Percentiles rank a stretch among this genome's conserved stretches.
These are phyloP conservation scores for Galerucella calmariensis DNA, from an alignment of 2,888 invertebrate genomes.

Conservation along the genomic window DNA sequence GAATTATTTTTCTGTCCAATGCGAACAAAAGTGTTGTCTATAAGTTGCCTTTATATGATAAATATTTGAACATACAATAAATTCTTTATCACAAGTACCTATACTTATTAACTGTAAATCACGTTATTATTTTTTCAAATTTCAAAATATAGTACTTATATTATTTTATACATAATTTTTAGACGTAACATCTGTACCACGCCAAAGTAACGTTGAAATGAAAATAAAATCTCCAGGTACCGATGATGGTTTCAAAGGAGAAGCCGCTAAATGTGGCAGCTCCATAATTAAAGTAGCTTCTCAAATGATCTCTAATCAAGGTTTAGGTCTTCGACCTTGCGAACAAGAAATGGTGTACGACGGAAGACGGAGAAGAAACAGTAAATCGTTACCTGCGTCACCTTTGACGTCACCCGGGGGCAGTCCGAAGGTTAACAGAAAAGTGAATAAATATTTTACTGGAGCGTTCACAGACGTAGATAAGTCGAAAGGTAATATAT, in stretches of 20 bases:
- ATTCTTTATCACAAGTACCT: no score
- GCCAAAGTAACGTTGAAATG: constrained; percentile 46
- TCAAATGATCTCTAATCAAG: constrained; percentile 68
- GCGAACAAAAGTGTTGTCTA: no score
- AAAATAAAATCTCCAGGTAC: constrained; percentile 71
- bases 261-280: constrained; percentile 76
- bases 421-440: constrained; percentile 70
- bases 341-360: constrained; percentile 55
- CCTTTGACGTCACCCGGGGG: constrained; percentile 73
- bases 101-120: no score
- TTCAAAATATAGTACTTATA: constrained; percentile 3
- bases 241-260: constrained; percentile 78
- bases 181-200: constrained; percentile 41
- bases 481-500: constrained; percentile 62
- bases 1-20: no score
- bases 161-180: constrained; percentile 14
- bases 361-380: constrained; percentile 70
- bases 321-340: constrained; percentile 37
- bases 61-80: no score
- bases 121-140: neutral
- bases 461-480: constrained; percentile 65
- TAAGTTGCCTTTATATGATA: no score
- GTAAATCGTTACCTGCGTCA: constrained; percentile 77
- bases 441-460: constrained; percentile 73
- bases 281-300: constrained; percentile 71